These are phyloP conservation scores for Euwallacea fornicatus DNA, from an alignment of 1,140 invertebrate species.

Conservation along the genomic window DNA sequence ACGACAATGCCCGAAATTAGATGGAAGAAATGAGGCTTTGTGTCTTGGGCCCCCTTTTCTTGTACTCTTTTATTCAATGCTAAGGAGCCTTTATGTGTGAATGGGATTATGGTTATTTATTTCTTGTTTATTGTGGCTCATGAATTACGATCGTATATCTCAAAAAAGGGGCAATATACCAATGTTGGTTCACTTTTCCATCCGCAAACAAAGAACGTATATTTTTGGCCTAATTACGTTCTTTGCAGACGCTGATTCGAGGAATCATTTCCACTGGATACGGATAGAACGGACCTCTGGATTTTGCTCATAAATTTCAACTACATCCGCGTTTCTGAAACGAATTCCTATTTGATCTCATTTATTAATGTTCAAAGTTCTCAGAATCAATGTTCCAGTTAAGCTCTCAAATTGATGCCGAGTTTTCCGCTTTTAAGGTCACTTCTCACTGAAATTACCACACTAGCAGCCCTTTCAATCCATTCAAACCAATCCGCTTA, in stretches of 20 bases:
- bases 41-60: constrained; percentile 12
- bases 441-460: no score
- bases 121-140: constrained; percentile 1
- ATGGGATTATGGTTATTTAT: neutral
- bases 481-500: neutral
- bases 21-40: constrained; percentile 11
- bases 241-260: no score
- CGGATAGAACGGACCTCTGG: no score
- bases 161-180: neutral
- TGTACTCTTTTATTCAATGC: constrained; percentile 14
- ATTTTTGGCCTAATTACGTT: no score
- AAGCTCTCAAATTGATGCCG: neutral
- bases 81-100: constrained; percentile 23
- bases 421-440: neutral
- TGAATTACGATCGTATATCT: constrained; percentile 14
- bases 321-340: no score
- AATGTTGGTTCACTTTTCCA: no score
- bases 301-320: no score
- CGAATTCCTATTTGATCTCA: neutral
- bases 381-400: neutral
- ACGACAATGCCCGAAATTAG: constrained; percentile 1
- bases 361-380: neutral
- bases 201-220: no score
- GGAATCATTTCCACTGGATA: no score
- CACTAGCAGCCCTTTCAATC: no score